These are phyloP conservation scores for Oncopeltus fasciatus DNA, from an alignment of 1,140 invertebrate genomes.

Conservation along the genomic window DNA sequence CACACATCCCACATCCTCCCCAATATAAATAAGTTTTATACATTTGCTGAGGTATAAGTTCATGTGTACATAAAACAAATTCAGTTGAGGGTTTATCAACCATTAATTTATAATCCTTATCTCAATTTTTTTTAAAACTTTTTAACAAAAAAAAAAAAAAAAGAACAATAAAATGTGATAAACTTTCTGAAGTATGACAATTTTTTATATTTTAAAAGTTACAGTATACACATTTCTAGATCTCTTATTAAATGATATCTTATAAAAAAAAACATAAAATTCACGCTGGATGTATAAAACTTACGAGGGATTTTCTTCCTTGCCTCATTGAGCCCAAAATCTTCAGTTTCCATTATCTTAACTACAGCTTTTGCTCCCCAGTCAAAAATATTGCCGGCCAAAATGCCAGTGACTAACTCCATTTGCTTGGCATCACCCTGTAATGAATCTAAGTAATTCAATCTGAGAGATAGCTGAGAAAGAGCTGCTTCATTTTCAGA, in stretches of 20 bases:
- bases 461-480: constrained; percentile 33
- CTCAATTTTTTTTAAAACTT: too few species aligned
- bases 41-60: too few species aligned
- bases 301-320: constrained; percentile 51
- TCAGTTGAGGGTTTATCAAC: too few species aligned
- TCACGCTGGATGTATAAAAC: not conserved
- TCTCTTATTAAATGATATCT: not conserved
- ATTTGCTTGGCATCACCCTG: constrained; percentile 34
- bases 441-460: constrained; percentile 39
- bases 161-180: too few species aligned
- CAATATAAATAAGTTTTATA: too few species aligned
- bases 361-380: constrained; percentile 86
- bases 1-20: too few species aligned
- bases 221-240: too few species aligned
- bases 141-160: too few species aligned
- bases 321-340: constrained; percentile 71
- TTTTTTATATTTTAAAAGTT: too few species aligned
- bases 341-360: constrained; percentile 56
- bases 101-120: too few species aligned
- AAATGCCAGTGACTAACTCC: constrained; percentile 41
- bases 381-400: constrained; percentile 89
- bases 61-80: too few species aligned
- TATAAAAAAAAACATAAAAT: not conserved
- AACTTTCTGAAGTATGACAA: too few species aligned
- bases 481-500: constrained; percentile 42